Evolutionary conservation across 2,888 invertebrate species (phyloP).

Genomic region (Drosophila eohydei): DNA sequence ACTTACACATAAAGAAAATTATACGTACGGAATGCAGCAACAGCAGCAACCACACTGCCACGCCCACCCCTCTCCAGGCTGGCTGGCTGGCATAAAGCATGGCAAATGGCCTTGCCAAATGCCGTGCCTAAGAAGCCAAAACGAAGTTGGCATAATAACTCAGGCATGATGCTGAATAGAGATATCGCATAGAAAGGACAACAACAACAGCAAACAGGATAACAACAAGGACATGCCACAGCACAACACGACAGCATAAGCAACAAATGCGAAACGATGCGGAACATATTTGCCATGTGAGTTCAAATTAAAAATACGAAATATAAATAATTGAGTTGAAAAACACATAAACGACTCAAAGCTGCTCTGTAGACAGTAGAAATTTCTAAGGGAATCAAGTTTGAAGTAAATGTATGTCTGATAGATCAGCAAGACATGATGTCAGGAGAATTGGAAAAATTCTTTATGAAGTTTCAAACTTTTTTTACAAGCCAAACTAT

Average conservation of each 20-base stretch:
- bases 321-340: constrained; percentile 18
- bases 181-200: constrained; percentile 50
- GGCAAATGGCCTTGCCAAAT: constrained; percentile 79
- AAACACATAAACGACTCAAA: background rate
- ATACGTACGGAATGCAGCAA: constrained; percentile 48
- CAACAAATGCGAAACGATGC: constrained; percentile 37
- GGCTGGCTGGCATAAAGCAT: constrained; percentile 54
- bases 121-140: constrained; percentile 75
- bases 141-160: constrained; percentile 79
- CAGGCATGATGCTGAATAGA: constrained; percentile 72
- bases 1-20: constrained; percentile 65
- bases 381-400: background rate
- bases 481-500: too few relatives aligned
- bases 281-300: constrained; percentile 45
- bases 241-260: constrained; percentile 1
- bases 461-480: too few relatives aligned
- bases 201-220: constrained; percentile 18
- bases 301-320: constrained; percentile 47
- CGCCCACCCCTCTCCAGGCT: background rate
- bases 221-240: constrained; percentile 14
- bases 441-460: too few relatives aligned
- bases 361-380: constrained; percentile 11
- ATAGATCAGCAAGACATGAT: background rate
- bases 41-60: background rate
- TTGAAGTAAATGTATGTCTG: background rate